Conservation (phyloP, 1,140 invertebrate genomes). For the Odontomachus brunneus region DNA sequence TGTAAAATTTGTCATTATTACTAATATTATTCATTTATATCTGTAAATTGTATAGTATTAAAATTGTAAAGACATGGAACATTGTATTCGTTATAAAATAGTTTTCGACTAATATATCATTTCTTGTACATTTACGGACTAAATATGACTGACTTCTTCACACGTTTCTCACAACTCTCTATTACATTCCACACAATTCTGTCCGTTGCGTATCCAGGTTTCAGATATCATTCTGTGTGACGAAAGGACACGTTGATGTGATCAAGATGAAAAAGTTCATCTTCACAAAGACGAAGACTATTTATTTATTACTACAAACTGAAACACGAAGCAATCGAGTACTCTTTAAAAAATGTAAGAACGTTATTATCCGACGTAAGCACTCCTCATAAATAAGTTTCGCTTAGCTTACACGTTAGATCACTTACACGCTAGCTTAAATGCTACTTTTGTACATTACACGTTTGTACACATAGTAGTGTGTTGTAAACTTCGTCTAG, state of each 20-base stretch:
- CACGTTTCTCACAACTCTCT: no score
- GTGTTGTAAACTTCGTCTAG: not conserved
- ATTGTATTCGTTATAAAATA: no score
- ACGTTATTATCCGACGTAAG: conserved; percentile 39
- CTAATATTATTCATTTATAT: no score
- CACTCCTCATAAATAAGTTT: conserved; percentile 51
- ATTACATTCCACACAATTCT: no score
- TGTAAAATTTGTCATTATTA: no score
- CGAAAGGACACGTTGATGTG: not conserved
- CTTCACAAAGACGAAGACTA: conserved; percentile 25
- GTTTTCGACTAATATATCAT: no score
- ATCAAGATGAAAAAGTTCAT: not conserved
- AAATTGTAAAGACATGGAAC: no score
- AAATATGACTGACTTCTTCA: no score
- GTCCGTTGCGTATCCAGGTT: no score
- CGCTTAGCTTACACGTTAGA: conserved; percentile 1
- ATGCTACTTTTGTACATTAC: conserved; percentile 50
- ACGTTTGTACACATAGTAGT: conserved; percentile 38
- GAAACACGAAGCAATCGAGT: conserved; percentile 37
- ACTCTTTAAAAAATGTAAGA: conserved; percentile 57
- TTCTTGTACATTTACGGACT: no score
- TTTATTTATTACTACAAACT: conserved; percentile 47
- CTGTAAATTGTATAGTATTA: no score
- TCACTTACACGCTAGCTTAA: conserved; percentile 41
- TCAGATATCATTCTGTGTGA: no score